Evolutionary conservation across 1,140 invertebrate species (phyloP).

Genomic region (Cydia splendana): DNA sequence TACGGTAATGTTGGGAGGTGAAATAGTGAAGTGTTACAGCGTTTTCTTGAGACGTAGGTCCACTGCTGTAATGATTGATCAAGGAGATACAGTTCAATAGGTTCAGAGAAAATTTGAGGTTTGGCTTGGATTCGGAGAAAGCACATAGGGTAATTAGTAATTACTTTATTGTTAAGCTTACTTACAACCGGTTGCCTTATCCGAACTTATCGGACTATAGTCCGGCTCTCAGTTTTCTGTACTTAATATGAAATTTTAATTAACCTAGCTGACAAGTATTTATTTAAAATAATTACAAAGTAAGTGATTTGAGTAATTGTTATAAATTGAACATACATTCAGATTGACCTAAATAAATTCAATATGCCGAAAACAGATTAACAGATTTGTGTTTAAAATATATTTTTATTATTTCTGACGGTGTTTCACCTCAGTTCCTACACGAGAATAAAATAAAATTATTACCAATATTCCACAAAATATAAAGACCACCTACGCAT

Average conservation of each 20-base stretch:
- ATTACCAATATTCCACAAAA: not conserved
- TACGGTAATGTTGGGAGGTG: slow-evolving; percentile 65
- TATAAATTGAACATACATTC: too few relatives aligned
- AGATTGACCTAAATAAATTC: too few relatives aligned
- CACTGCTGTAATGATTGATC: slow-evolving; percentile 25
- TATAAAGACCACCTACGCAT: not conserved
- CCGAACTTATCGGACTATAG: too few relatives aligned
- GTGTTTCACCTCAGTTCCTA: not conserved
- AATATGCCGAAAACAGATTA: too few relatives aligned
- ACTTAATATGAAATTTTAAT: too few relatives aligned
- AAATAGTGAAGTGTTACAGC: slow-evolving; percentile 48
- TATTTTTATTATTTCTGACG: not conserved
- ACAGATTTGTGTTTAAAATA: too few relatives aligned
- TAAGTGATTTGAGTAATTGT: too few relatives aligned
- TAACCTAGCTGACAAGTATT: too few relatives aligned
- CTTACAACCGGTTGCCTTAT: not conserved
- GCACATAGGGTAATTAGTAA: not conserved
- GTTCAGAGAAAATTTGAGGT: not conserved
- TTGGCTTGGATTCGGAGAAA: not conserved
- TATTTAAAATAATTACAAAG: too few relatives aligned
- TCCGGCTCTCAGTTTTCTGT: too few relatives aligned
- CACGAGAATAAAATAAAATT: not conserved
- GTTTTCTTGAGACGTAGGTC: slow-evolving; percentile 20
- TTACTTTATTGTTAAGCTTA: not conserved
- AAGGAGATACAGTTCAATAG: not conserved